phyloP scores from a whole-genome alignment of 2,888 invertebrate species.

The Sympetrum striolatum region DNA sequence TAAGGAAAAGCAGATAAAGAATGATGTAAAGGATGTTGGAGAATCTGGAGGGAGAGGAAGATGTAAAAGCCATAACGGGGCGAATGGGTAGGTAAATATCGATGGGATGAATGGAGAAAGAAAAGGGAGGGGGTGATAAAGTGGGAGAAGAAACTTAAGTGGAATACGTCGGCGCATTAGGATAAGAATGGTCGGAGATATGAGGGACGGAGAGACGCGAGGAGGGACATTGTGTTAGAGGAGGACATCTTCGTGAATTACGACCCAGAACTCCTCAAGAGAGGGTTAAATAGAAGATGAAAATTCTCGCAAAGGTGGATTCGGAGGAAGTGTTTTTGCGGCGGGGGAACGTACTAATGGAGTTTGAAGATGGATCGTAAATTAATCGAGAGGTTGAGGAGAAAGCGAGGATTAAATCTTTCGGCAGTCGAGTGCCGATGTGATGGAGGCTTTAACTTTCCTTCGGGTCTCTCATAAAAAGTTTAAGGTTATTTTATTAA shows the following conservation, averaged over 20 bases:
- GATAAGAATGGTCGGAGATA: neutral
- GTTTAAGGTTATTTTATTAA: too few species aligned
- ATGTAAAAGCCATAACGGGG: neutral
- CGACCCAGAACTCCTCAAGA: neutral
- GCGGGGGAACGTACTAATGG: neutral
- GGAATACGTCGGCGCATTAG: neutral
- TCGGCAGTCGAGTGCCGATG: neutral
- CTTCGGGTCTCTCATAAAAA: neutral
- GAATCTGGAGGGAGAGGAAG: neutral
- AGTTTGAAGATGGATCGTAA: neutral
- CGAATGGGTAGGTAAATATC: neutral
- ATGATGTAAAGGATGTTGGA: neutral
- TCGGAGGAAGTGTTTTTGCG: neutral
- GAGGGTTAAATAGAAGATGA: neutral
- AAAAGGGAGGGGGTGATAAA: neutral
- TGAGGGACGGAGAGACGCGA: neutral
- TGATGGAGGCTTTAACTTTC: neutral
- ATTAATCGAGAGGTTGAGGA: neutral
- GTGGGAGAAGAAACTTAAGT: neutral
- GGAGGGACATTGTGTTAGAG: neutral
- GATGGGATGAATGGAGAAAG: neutral
- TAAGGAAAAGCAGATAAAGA: neutral
- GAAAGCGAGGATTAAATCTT: neutral
- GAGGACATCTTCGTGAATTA: neutral
- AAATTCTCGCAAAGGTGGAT: neutral